Conservation (phyloP, 2,797 vertebrate species). For the Eulemur coronatus region DNA sequence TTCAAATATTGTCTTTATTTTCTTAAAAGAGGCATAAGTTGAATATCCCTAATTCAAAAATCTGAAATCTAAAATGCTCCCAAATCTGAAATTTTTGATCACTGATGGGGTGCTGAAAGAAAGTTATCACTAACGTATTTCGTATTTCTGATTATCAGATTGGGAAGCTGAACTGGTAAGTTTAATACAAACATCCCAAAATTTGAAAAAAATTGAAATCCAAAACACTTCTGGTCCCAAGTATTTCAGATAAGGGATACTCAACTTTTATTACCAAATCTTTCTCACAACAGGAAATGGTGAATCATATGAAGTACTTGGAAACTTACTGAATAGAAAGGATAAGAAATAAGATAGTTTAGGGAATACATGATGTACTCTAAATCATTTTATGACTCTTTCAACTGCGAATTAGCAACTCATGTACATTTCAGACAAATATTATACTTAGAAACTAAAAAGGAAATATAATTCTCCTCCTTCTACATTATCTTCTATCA, state of each 20-base stretch:
- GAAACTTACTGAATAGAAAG: background rate
- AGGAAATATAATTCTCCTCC: slow-evolving; percentile 8
- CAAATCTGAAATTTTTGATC: background rate
- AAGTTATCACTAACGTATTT: background rate
- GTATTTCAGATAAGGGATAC: background rate
- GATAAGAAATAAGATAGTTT: background rate
- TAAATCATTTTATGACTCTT: background rate
- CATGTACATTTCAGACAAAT: background rate
- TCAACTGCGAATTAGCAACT: background rate
- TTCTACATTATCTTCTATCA: background rate
- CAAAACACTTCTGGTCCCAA: background rate
- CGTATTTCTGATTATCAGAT: background rate
- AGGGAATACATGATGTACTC: background rate
- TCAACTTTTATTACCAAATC: background rate
- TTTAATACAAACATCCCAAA: background rate
- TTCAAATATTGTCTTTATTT: slow-evolving; percentile 19
- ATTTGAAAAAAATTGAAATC: background rate
- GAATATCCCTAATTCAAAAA: background rate
- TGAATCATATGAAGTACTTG: background rate
- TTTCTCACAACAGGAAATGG: slow-evolving; percentile 29
- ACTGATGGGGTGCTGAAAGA: background rate
- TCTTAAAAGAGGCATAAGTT: slow-evolving; percentile 9
- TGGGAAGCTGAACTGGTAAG: background rate
- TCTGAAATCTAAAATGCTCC: background rate
- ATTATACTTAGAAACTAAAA: slow-evolving; percentile 27